Evolutionary conservation across 2,888 invertebrate species (phyloP).

Genomic region (Pheosia gnoma): DNA sequence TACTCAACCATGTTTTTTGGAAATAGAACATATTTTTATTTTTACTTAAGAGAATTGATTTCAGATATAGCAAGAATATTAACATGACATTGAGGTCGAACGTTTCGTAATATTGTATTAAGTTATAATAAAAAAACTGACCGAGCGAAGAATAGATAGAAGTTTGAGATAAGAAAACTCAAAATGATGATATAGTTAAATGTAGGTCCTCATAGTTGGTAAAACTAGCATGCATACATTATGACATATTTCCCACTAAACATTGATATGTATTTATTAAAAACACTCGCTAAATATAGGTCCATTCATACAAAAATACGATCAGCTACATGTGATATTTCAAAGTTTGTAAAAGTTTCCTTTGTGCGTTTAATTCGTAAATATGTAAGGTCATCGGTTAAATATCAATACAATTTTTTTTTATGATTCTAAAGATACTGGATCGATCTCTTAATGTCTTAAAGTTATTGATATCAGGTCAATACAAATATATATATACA

Average conservation of each 20-base stretch:
- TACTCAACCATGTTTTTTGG: too few species aligned
- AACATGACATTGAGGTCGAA: too few species aligned
- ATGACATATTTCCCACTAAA: conserved; percentile 50
- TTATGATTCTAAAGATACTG: too few species aligned
- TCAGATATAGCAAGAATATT: too few species aligned
- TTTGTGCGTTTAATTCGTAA: neutral
- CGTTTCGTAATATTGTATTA: too few species aligned
- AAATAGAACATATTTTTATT: too few species aligned
- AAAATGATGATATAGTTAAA: neutral
- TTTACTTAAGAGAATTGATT: too few species aligned
- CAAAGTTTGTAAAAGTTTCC: conserved; percentile 7
- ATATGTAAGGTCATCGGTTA: neutral
- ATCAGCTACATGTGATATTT: conserved; percentile 23
- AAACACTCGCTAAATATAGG: conserved; percentile 29
- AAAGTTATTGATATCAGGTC: too few species aligned
- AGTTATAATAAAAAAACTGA: neutral
- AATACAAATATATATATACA: too few species aligned
- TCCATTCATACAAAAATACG: conserved; percentile 71
- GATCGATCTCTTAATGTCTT: too few species aligned
- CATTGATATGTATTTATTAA: conserved; percentile 34
- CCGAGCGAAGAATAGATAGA: too few species aligned
- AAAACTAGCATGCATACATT: conserved; percentile 28
- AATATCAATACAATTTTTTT: neutral
- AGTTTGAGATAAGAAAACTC: too few species aligned
- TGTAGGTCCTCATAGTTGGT: neutral